Percentiles rank a stretch among this genome's conserved stretches.
Conservation (phyloP, 2,888 invertebrate species). For the Polia nebulosa region DNA sequence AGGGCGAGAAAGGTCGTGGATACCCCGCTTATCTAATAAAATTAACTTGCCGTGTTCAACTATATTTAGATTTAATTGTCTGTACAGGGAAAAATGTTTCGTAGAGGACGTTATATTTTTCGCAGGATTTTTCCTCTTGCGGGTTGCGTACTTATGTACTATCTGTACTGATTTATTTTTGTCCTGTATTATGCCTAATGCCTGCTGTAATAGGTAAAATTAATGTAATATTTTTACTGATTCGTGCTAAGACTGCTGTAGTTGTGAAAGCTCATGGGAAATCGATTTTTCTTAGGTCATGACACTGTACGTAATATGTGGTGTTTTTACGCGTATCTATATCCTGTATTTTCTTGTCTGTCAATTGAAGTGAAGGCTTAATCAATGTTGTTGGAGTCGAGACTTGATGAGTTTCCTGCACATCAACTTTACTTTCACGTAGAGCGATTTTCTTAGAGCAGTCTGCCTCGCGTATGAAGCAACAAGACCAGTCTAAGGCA, state of each 20-base stretch:
- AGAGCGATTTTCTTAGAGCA: neutral
- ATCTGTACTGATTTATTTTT: conserved; percentile 35
- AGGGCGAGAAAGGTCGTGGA: conserved; percentile 35
- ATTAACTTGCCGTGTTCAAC: conserved; percentile 28
- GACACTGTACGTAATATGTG: conserved; percentile 8
- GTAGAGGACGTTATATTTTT: conserved; percentile 34
- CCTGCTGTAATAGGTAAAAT: conserved; percentile 3
- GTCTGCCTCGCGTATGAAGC: neutral
- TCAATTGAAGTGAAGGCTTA: conserved; percentile 10
- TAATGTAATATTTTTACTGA: conserved; percentile 21
- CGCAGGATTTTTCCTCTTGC: conserved; percentile 38
- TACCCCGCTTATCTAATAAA: conserved; percentile 30
- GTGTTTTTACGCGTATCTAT: conserved; percentile 5
- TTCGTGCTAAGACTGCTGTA: conserved; percentile 17
- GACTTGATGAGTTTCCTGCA: conserved; percentile 28
- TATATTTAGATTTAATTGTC: conserved; percentile 52
- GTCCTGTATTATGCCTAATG: conserved; percentile 6
- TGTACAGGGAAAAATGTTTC: conserved; percentile 21
- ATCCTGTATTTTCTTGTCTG: conserved; percentile 9
- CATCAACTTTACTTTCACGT: conserved; percentile 13
- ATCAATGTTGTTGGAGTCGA: neutral
- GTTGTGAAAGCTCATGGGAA: conserved; percentile 50
- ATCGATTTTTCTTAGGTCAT: conserved; percentile 34
- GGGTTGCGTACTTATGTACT: conserved; percentile 17
- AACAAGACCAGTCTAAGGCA: neutral